A percentile compares a stretch with the other conserved stretches of the same genome.
Conservation (phyloP, 1,140 invertebrate genomes). For the Ladona fulva region DNA sequence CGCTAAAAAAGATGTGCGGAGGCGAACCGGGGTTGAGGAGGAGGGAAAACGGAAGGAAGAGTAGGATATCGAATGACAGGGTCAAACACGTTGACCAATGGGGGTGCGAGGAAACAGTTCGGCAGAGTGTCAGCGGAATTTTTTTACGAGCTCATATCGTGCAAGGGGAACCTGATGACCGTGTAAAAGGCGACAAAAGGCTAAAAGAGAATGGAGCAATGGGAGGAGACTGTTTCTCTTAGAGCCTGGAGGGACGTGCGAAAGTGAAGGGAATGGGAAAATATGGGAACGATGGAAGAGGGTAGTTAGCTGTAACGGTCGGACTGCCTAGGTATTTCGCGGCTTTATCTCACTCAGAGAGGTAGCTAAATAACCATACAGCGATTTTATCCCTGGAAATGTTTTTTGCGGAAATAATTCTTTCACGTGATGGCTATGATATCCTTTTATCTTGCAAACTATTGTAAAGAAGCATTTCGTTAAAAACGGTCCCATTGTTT, state of each 20-base stretch:
- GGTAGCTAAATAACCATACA: too few species aligned
- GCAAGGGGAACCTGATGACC: not conserved
- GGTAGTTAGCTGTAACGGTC: too few species aligned
- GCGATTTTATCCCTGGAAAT: too few species aligned
- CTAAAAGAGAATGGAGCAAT: not conserved
- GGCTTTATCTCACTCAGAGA: too few species aligned
- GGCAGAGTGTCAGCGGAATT: not conserved
- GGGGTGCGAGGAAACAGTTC: not conserved
- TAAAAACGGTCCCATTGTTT: too few species aligned
- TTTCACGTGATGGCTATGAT: too few species aligned
- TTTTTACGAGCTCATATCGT: constrained; percentile 6
- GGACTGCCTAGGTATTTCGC: too few species aligned
- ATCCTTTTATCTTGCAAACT: too few species aligned
- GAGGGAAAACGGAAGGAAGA: not conserved
- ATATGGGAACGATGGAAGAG: too few species aligned
- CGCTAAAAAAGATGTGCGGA: too few species aligned
- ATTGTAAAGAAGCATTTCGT: too few species aligned
- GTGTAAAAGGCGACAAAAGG: not conserved
- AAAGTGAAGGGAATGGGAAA: not conserved
- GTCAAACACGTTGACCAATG: constrained; percentile 4
- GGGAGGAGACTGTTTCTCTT: not conserved
- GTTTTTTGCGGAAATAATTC: too few species aligned
- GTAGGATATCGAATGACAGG: not conserved
- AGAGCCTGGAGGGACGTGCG: not conserved
- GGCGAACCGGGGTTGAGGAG: not conserved